Percentiles rank a stretch among this genome's conserved stretches.
phyloP scores from a whole-genome alignment of 2,113 vertebrate genomes.

The Tamias sibiricus region DNA sequence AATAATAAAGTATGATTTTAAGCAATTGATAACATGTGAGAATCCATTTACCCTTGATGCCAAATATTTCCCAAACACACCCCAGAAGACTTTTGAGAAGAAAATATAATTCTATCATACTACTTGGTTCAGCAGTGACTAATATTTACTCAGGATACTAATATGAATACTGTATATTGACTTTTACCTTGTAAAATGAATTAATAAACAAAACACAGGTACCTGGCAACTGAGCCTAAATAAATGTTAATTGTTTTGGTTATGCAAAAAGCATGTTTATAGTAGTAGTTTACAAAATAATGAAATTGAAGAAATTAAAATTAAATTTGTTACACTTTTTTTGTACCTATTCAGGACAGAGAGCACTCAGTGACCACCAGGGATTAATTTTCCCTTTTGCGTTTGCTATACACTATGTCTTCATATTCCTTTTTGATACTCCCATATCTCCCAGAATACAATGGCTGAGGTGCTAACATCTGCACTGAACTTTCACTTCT shows the following conservation, averaged over 20 bases:
- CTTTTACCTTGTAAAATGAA: constrained; percentile 11
- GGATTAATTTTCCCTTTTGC: neutral
- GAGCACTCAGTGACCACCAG: neutral
- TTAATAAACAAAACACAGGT: neutral
- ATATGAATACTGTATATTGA: neutral
- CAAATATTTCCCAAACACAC: neutral
- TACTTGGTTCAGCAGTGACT: neutral
- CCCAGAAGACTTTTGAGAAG: neutral
- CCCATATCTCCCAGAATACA: neutral
- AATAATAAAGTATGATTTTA: constrained; percentile 7
- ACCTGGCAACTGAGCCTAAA: neutral
- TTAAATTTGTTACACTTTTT: neutral
- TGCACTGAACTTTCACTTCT: neutral
- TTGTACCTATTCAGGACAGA: neutral
- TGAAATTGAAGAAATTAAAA: neutral
- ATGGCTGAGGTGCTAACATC: neutral
- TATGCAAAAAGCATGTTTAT: neutral
- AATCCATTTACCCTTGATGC: neutral
- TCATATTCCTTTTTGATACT: neutral
- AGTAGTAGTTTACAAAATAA: neutral
- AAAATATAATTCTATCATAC: neutral
- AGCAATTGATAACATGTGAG: neutral
- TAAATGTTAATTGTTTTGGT: neutral
- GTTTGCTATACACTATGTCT: neutral
- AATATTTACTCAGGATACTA: neutral